Conservation (phyloP, 2,888 invertebrate species). For the Volucella inanis region DNA sequence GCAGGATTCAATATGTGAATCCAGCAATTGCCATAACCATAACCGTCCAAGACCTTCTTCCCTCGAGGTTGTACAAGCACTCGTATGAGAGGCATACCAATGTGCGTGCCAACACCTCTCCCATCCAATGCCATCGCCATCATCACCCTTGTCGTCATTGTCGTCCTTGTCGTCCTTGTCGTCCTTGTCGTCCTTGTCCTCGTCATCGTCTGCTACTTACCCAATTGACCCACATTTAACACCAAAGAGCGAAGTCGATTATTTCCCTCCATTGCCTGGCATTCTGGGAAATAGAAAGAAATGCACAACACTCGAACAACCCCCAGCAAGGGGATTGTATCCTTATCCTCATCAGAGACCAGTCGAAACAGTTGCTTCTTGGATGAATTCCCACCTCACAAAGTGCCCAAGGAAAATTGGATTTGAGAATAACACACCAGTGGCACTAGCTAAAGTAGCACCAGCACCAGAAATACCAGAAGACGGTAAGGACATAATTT, state of each 20-base stretch:
- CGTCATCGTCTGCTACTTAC: conserved; percentile 32
- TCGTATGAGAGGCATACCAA: conserved; percentile 31
- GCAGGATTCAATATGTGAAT: conserved; percentile 33
- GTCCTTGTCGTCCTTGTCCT: not conserved
- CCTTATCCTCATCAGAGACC: conserved; percentile 3
- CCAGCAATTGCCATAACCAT: conserved; percentile 38
- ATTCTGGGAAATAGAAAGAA: conserved; percentile 11
- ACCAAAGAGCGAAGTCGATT: conserved; percentile 53
- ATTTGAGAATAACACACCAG: conserved; percentile 47
- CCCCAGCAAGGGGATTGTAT: conserved; percentile 44
- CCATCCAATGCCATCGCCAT: not conserved
- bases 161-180: not conserved
- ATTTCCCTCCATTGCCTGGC: conserved; percentile 33
- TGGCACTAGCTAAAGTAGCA: not conserved
- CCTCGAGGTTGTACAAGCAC: conserved; percentile 8
- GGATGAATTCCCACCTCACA: conserved; percentile 28
- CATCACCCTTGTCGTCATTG: not conserved
- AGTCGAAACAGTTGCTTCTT: not conserved
- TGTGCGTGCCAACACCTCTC: conserved; percentile 24
- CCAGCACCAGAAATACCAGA: not conserved
- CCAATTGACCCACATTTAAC: conserved; percentile 64
- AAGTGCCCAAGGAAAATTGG: conserved; percentile 58
- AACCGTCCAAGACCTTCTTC: not conserved
- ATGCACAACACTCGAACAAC: conserved; percentile 40
- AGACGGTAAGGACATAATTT: conserved; percentile 61